Base-by-base conservation (phyloP, 2,113 vertebrate genomes). In the Formicarius rufipectus region DNA sequence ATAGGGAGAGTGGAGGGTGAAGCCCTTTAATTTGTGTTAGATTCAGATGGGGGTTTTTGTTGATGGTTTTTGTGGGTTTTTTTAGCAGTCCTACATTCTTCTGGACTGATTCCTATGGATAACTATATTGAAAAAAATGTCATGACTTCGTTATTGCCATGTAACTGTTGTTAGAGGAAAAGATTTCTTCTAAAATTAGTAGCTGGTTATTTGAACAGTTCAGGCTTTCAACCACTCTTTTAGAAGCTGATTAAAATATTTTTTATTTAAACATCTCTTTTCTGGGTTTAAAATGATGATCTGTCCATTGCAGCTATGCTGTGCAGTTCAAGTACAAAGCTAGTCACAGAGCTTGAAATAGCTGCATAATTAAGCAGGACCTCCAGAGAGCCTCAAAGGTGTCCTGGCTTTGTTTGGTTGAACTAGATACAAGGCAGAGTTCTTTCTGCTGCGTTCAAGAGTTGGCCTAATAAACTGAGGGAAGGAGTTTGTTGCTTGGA, bases 311-410 rank as follows among this genome's bases (percentile, higher is more conserved):
- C 72, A 93, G 60, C 62, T 64, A 28, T 59, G 72, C 33, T 85
- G 62, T 73, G 66, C 64, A 45, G 49, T 24, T 50, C 75, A n/a
- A 69, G 24, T 18, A 11, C 37, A 67, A 83, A 82, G 71, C 50
- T 59, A 72, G 21, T 47, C n/a, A 13, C 0, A 15, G 72, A 88
- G 79, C 75, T 72, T 77, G 30, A 71, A 94, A 84, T 49, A 59
- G 9, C 88, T 92, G 52, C 85, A 75, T 95, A 81, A 89, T 93
- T 86, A 86, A 84, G 62, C 68, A 67, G 73, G 56, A 80, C 89
- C 63, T 96, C 92, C 42, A 84, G 75, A 84, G 64, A 71, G 56
- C 80, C 91, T 71, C 50, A 14, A 50, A 92, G 83, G 55, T 63
- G 35, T 63, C 74, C 68, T 71, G 73, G 23, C 84, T 96, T 80